A percentile compares a stretch with the other conserved stretches of the same genome.
These are phyloP conservation scores for Archilochus colubris DNA, from an alignment of 2,113 vertebrate genomes.

Conservation along the genomic window DNA sequence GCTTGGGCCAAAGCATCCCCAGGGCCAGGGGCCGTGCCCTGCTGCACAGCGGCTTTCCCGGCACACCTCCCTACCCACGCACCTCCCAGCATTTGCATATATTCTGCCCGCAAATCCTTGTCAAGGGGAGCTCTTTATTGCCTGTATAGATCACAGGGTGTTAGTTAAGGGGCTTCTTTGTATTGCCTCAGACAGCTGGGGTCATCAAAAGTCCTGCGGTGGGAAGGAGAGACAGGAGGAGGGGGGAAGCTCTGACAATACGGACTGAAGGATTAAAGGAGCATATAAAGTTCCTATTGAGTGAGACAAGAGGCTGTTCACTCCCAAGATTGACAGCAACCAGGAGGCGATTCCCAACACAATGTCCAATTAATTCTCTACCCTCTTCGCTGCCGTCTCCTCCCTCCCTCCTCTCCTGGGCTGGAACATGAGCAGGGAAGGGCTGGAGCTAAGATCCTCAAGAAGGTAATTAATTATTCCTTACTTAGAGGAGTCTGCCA, in stretches of 20 bases:
- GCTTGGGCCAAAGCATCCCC: background rate
- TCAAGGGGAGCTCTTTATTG: constrained; percentile 69
- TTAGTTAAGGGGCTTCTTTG: constrained; percentile 72
- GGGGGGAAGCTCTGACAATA: constrained; percentile 70
- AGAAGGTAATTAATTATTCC: constrained; percentile 71
- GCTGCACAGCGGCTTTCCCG: fast-evolving
- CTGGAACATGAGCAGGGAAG: constrained; percentile 66
- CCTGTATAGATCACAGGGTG: constrained; percentile 68
- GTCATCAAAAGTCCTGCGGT: constrained; percentile 70
- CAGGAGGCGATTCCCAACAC: constrained; percentile 73
- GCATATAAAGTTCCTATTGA: constrained; percentile 75
- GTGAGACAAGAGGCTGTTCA: constrained; percentile 75
- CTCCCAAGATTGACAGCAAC: constrained; percentile 71
- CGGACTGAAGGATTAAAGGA: constrained; percentile 73
- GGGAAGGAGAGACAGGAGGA: constrained; percentile 69
- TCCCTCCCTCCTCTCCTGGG: constrained; percentile 55
- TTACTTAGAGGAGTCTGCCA: constrained; percentile 25
- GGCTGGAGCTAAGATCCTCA: constrained; percentile 59
- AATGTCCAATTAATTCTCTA: constrained; percentile 77
- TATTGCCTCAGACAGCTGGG: constrained; percentile 70
- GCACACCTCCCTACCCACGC: constrained; percentile 12
- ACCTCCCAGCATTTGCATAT: constrained; percentile 63
- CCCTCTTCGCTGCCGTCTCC: constrained; percentile 59
- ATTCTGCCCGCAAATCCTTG: constrained; percentile 62
- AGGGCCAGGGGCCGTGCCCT: background rate